These are phyloP conservation scores for Stomatorhinus ivindoensis DNA, from an alignment of 2,113 vertebrate genomes.

Conservation along the genomic window DNA sequence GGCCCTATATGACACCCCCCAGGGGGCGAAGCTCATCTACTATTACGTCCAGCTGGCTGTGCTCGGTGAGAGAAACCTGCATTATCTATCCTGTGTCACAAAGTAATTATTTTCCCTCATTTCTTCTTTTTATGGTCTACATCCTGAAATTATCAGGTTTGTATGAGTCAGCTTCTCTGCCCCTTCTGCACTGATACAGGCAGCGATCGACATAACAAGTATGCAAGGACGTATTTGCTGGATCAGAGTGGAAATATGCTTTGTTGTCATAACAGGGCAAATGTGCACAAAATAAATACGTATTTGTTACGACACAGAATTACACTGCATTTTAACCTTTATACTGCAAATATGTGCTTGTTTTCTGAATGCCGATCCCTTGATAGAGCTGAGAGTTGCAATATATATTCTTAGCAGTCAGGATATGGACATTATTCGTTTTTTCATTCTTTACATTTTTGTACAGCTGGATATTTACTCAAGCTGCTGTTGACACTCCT, in stretches of 20 bases:
- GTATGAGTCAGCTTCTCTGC: neutral
- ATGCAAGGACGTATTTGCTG: neutral
- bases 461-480: neutral
- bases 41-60: constrained; percentile 64
- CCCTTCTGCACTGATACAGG: neutral
- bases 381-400: neutral
- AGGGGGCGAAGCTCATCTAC: constrained; percentile 55
- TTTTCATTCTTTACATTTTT: neutral
- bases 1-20: constrained; percentile 57
- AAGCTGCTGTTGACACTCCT: neutral
- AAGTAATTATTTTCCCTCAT: neutral
- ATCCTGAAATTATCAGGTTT: neutral
- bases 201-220: neutral
- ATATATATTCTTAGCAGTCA: neutral
- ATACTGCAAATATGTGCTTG: neutral
- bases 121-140: neutral
- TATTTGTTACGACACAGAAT: neutral
- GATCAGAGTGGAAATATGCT: neutral
- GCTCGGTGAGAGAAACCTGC: constrained; percentile 59
- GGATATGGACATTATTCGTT: neutral
- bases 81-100: neutral
- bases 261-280: neutral
- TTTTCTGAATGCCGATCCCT: neutral
- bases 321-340: neutral
- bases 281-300: neutral